phyloP scores from a whole-genome alignment of 2,888 invertebrate species.

The Orchesella flavescens region DNA sequence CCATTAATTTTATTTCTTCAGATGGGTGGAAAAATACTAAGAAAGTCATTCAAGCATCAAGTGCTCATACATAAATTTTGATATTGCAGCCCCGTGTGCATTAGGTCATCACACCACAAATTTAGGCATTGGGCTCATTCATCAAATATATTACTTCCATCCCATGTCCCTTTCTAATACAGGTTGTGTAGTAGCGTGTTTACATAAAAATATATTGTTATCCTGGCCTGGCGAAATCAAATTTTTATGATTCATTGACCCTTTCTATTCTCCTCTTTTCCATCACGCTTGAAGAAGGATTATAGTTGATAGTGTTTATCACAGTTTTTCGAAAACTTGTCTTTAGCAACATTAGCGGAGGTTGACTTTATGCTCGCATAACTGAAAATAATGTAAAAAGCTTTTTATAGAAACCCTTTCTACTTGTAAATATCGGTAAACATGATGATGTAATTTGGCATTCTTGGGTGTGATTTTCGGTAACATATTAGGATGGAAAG shows the following conservation, averaged over 20 bases:
- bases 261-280: background rate
- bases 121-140: background rate
- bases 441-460: no score
- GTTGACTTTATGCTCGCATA: no score
- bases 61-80: background rate
- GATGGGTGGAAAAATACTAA: background rate
- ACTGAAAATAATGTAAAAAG: no score
- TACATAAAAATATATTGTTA: background rate
- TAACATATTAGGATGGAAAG: background rate
- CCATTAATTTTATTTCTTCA: background rate
- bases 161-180: background rate
- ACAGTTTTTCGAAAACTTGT: no score
- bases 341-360: no score
- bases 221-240: no score
- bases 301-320: no score
- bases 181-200: background rate
- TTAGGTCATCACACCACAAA: background rate
- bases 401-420: no score
- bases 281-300: background rate
- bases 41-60: background rate
- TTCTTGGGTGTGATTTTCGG: no score
- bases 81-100: background rate
- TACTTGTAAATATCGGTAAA: no score
- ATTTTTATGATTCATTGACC: conserved; percentile 10
- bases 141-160: background rate